Conservation (phyloP, 2,888 invertebrate genomes). For the Mermis nigrescens region DNA sequence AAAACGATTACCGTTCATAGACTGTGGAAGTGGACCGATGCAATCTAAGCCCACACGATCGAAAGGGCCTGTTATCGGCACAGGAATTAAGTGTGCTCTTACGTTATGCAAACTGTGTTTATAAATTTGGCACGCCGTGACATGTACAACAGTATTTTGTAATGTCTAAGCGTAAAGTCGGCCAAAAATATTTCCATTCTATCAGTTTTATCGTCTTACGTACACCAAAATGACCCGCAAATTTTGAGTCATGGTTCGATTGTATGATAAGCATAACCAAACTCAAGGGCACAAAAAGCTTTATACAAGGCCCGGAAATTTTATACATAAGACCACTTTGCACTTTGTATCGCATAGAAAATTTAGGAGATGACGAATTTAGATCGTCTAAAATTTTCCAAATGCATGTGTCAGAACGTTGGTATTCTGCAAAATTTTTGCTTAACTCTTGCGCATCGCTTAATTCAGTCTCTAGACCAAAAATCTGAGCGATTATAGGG, state of each 20-base stretch:
- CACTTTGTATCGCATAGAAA: too few species aligned
- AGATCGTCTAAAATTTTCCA: too few species aligned
- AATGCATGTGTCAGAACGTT: not conserved
- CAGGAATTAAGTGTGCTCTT: slow-evolving; percentile 10
- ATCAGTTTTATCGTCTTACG: not conserved
- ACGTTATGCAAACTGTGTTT: not conserved
- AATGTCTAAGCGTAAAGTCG: not conserved
- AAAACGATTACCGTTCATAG: slow-evolving; percentile 16
- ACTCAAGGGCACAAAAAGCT: not conserved
- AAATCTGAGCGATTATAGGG: not conserved
- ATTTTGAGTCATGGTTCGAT: not conserved
- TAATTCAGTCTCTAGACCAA: not conserved
- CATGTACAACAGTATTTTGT: not conserved
- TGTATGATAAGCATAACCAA: not conserved
- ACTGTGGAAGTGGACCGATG: slow-evolving; percentile 19
- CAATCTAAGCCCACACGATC: slow-evolving; percentile 17
- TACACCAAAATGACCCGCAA: slow-evolving; percentile 4
- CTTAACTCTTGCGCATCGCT: not conserved
- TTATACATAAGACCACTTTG: too few species aligned
- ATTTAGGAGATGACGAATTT: too few species aligned
- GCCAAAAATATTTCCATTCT: not conserved
- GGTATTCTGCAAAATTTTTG: not conserved
- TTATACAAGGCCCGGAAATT: too few species aligned
- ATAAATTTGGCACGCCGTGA: not conserved
- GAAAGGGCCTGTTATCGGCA: slow-evolving; percentile 16